These are phyloP conservation scores for Brachionus rotundiformis DNA, from an alignment of 1,140 invertebrate species.

Conservation along the genomic window DNA sequence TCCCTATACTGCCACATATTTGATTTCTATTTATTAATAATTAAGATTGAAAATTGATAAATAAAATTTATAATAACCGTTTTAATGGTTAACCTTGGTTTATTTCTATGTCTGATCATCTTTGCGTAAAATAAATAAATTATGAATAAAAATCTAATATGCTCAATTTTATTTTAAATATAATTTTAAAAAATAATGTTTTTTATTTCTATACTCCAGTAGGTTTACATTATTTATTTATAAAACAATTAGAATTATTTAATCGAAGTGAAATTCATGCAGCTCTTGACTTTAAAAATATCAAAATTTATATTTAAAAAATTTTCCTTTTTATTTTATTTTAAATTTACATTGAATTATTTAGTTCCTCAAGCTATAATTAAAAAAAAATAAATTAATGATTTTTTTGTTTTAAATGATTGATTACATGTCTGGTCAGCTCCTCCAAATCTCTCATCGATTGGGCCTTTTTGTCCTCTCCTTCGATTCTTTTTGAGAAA, in stretches of 20 bases:
- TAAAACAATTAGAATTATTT: no score
- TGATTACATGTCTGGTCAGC: conserved; percentile 34
- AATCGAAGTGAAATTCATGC: conserved; percentile 46
- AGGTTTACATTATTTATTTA: background rate
- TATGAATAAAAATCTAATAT: background rate
- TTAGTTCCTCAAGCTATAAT: conserved; percentile 36
- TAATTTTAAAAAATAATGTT: background rate
- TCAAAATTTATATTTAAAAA: no score
- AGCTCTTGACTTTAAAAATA: conserved; percentile 49
- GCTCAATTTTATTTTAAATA: background rate
- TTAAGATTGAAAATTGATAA: background rate
- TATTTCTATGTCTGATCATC: background rate
- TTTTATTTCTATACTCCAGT: background rate
- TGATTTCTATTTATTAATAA: background rate
- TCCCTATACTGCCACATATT: conserved; percentile 36
- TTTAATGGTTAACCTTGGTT: conserved; percentile 10
- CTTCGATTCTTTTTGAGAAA: conserved; percentile 26
- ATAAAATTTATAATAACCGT: conserved; percentile 6
- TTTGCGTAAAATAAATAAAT: background rate
- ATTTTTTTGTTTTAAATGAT: background rate
- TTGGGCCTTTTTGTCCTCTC: conserved; percentile 47
- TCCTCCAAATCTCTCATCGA: conserved; percentile 48
- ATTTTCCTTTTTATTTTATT: background rate
- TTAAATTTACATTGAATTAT: conserved; percentile 48
- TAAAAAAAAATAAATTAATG: background rate